Conservation (phyloP, 2,888 invertebrate genomes). For the Atrina japonica region DNA sequence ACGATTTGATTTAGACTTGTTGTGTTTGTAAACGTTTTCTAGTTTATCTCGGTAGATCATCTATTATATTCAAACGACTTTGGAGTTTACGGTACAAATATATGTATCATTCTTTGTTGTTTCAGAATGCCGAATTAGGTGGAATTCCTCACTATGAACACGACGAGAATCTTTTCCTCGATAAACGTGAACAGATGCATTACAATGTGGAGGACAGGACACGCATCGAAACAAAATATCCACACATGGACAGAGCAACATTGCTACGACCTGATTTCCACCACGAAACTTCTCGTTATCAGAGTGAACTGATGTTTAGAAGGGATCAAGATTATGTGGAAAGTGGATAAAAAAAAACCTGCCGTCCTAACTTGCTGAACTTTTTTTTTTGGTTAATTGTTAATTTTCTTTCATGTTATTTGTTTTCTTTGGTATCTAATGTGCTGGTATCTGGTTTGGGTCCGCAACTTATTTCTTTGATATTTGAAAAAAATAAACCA, state of each 20-base stretch:
- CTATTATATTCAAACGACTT: no score
- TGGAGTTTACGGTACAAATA: no score
- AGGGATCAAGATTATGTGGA: slow-evolving; percentile 49
- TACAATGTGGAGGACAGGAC: slow-evolving; percentile 78
- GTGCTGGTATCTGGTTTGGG: no score
- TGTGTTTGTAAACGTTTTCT: no score
- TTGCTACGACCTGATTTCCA: slow-evolving; percentile 76
- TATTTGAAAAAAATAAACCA: no score
- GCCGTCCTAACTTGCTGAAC: not conserved
- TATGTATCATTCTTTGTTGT: no score
- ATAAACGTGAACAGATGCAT: slow-evolving; percentile 79
- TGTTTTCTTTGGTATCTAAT: no score
- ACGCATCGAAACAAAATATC: slow-evolving; percentile 75
- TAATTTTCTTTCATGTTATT: no score
- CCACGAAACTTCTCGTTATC: slow-evolving; percentile 74
- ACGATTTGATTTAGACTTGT: no score
- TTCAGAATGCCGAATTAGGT: slow-evolving; percentile 77
- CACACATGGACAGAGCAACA: slow-evolving; percentile 67
- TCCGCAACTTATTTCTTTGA: no score
- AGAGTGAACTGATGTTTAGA: slow-evolving; percentile 77
- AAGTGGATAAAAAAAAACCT: not conserved
- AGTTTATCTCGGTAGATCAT: no score
- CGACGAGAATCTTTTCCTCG: slow-evolving; percentile 79
- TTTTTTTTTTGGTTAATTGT: no score
- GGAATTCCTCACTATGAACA: slow-evolving; percentile 79